Percentiles rank a stretch among this genome's conserved stretches.
These are phyloP conservation scores for Diploptera punctata DNA, from an alignment of 2,888 invertebrate species.

Conservation along the genomic window DNA sequence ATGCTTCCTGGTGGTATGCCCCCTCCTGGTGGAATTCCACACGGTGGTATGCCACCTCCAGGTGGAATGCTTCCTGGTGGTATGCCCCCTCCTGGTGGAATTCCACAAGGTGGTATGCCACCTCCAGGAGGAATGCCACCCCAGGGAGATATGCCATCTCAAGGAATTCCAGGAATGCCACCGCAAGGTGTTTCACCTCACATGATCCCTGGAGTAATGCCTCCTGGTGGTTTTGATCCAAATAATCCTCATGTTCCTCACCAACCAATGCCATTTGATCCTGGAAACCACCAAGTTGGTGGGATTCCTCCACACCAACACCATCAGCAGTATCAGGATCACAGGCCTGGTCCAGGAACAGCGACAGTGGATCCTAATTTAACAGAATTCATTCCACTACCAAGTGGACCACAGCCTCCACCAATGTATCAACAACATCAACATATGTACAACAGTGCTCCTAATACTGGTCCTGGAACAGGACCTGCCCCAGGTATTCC, in stretches of 20 bases:
- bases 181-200: slow-evolving; percentile 41
- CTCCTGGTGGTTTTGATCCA: slow-evolving; percentile 32
- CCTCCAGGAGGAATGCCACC: slow-evolving; percentile 42
- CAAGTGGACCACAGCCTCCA: slow-evolving; percentile 32
- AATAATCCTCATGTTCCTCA: slow-evolving; percentile 39
- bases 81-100: background rate
- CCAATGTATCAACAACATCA: slow-evolving; percentile 41
- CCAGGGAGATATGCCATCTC: slow-evolving; percentile 20
- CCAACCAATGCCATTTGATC: slow-evolving; percentile 29
- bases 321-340: slow-evolving; percentile 4
- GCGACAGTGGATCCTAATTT: slow-evolving; percentile 45
- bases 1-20: background rate
- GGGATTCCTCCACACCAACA: slow-evolving; percentile 10
- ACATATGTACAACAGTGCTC: slow-evolving; percentile 22
- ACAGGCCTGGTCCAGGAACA: slow-evolving; percentile 21
- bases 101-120: background rate
- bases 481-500: slow-evolving; percentile 4
- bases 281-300: slow-evolving; percentile 14
- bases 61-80: background rate
- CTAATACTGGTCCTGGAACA: slow-evolving; percentile 4
- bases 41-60: slow-evolving; percentile 16
- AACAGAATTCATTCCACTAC: slow-evolving; percentile 41
- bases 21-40: background rate
- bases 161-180: background rate
- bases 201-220: slow-evolving; percentile 41